phyloP scores from a whole-genome alignment of 1,140 invertebrate genomes.

The Elymnias hypermnestra region DNA sequence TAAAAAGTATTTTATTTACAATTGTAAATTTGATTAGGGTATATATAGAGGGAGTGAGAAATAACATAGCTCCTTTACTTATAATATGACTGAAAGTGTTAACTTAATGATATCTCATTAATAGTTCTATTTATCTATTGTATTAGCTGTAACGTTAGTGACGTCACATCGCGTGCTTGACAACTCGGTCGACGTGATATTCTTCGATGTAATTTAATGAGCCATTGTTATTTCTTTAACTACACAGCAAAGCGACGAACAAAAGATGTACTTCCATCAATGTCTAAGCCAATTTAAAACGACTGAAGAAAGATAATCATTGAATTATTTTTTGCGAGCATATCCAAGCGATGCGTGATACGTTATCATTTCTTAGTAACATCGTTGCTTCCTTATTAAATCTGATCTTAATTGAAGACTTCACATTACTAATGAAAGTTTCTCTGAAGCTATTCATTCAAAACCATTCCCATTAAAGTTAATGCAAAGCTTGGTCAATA shows the following conservation, averaged over 20 bases:
- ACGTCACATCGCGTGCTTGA: conserved; percentile 7
- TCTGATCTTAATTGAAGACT: too few relatives aligned
- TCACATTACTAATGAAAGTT: too few relatives aligned
- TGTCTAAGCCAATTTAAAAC: neutral
- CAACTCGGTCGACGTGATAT: conserved; percentile 5
- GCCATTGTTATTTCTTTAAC: conserved; percentile 14
- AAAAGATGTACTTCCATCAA: neutral
- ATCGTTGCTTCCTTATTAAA: neutral
- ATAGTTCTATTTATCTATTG: neutral
- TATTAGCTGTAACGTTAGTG: neutral
- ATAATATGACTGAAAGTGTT: too few relatives aligned
- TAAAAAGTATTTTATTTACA: too few relatives aligned
- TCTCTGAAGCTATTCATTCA: too few relatives aligned
- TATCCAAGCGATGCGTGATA: neutral
- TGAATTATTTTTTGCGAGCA: neutral
- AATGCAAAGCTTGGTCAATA: too few relatives aligned
- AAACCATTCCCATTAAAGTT: too few relatives aligned
- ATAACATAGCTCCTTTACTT: too few relatives aligned
- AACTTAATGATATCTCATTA: neutral
- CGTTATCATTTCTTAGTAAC: neutral
- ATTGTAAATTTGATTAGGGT: too few relatives aligned
- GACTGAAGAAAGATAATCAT: neutral
- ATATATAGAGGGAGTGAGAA: too few relatives aligned
- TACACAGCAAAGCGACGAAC: neutral
- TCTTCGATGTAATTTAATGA: conserved; percentile 3